Base-by-base conservation (phyloP, 1,140 invertebrate species). In the Conopomorpha cramerella region DNA sequence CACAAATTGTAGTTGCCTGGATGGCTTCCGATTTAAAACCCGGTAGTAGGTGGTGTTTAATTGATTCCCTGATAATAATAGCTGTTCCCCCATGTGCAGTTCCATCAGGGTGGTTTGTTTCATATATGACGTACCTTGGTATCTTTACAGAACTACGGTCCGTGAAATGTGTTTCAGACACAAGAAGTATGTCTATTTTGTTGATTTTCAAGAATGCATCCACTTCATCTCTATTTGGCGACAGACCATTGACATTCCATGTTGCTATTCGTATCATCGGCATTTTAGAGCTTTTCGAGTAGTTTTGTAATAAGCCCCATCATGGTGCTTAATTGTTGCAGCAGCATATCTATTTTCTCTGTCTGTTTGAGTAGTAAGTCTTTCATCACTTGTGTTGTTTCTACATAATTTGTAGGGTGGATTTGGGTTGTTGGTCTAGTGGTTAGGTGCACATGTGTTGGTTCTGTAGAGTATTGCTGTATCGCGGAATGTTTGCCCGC, bases 251-350 rank as follows among this genome's bases (percentile, higher is more conserved):
- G 14, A 36, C 29, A 16, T 36, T 36, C 34, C 34, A 36, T 10
- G 16, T n/a, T 8, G 34, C 34, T 8, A 36, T 12, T n/a, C 16
- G 16, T 2, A 45, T 6, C 17, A 23, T 12, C 11, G 18, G 23
- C 33, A 34, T 25, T 25, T 23, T 26, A 10, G n/a, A 25, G 18
- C 15, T 25, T 25, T 6, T 12, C n/a, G n/a, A 34, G 10, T 23
- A 34, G 18, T 7, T 11, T 14, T 8, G 36, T 45, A 15, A 33
- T 2, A 16, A 30, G n/a, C 6, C n/a, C 19, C 27, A 36, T 10
- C n/a, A 39, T 29, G 25, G 15, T 36, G 15, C 43, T 44, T 39
- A 46, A 43, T 30, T 49, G 42, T 43, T 46, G 36, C 14, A 46
- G 15, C 17, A 49, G 27, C 3, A 40, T n/a, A 13, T 46, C 44